Conservation (phyloP, 1,140 invertebrate species). For the Glomeris maerens region DNA sequence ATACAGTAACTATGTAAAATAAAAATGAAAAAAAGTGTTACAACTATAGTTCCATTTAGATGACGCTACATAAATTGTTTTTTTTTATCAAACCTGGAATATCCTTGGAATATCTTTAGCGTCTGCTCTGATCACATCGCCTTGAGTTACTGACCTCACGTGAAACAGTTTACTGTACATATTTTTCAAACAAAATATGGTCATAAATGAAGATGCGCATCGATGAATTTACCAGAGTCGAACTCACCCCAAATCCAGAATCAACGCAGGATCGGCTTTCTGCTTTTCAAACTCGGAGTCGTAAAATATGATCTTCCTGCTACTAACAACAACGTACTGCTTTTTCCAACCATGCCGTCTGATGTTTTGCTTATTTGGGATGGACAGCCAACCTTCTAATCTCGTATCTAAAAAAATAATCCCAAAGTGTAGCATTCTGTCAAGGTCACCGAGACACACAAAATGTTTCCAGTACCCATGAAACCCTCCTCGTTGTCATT, state of each 20-base stretch:
- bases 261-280: constrained; percentile 85
- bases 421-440: neutral
- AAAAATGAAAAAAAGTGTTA: constrained; percentile 2
- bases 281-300: constrained; percentile 87
- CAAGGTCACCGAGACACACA: neutral
- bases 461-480: constrained; percentile 12
- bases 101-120: constrained; percentile 98
- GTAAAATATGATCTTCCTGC: constrained; percentile 94
- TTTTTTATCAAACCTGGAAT: no score
- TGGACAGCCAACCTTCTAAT: constrained; percentile 87
- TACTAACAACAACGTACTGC: constrained; percentile 92
- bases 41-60: neutral
- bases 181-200: constrained; percentile 18
- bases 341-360: constrained; percentile 90
- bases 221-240: no score
- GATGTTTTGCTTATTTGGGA: constrained; percentile 91
- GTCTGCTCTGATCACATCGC: constrained; percentile 94
- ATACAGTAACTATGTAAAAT: constrained; percentile 52
- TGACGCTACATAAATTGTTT: constrained; percentile 15
- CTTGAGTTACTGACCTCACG: constrained; percentile 92
- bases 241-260: constrained; percentile 77
- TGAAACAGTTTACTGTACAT: constrained; percentile 99
- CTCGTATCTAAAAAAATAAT: constrained; percentile 43
- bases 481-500: constrained; percentile 48
- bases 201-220: constrained; percentile 2